phyloP scores from a whole-genome alignment of 2,797 vertebrate species.

The Pterois miles region DNA sequence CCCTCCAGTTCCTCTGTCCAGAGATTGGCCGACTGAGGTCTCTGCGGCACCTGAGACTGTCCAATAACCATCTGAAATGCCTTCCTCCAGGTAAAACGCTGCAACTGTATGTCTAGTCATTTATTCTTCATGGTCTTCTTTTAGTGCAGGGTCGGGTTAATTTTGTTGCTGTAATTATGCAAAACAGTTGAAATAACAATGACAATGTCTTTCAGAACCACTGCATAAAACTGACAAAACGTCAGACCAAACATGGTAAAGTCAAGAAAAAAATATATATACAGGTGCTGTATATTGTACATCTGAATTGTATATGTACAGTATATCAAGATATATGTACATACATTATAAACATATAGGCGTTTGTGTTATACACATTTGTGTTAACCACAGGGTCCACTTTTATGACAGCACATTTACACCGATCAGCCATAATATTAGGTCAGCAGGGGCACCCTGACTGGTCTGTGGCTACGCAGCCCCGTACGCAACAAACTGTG shows the following conservation, averaged over 20 bases:
- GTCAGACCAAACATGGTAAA: background rate
- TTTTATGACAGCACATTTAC: background rate
- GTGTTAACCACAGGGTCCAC: no score
- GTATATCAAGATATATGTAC: background rate
- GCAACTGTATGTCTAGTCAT: background rate
- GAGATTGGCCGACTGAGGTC: slow-evolving; percentile 95
- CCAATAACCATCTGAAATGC: slow-evolving; percentile 93
- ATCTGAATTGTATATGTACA: background rate
- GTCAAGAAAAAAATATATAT: background rate
- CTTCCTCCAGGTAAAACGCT: slow-evolving; percentile 89
- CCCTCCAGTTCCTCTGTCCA: slow-evolving; percentile 93
- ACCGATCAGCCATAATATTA: no score
- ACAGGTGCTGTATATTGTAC: background rate
- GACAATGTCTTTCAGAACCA: background rate
- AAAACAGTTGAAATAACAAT: background rate
- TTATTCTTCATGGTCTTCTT: background rate
- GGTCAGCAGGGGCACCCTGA: no score
- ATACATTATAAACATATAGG: background rate
- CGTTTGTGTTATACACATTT: background rate
- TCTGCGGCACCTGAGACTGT: slow-evolving; percentile 92
- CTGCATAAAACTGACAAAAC: background rate
- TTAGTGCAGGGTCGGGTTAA: background rate
- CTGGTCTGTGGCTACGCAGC: no score
- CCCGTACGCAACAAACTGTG: no score
- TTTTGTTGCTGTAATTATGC: background rate